A percentile compares a stretch with the other conserved stretches of the same genome.
These are phyloP conservation scores for Calypte anna DNA, from an alignment of 2,113 vertebrate genomes.

Conservation along the genomic window DNA sequence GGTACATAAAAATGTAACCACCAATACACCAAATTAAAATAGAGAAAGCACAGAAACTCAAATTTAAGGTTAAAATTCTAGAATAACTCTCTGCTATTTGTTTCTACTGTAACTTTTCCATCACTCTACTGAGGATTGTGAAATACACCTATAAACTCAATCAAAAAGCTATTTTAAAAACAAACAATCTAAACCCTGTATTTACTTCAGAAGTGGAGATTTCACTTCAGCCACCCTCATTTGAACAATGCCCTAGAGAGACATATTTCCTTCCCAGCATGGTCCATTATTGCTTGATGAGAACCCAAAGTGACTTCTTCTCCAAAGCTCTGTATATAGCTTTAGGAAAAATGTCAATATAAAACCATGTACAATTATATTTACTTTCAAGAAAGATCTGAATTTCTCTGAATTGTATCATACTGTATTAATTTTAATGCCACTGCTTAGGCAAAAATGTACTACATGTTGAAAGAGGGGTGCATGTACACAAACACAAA, in stretches of 20 bases:
- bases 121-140: not conserved
- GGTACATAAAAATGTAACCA: not conserved
- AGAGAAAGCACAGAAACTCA: not conserved
- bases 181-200: not conserved
- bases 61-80: not conserved
- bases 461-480: not conserved
- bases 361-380: not conserved
- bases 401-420: conserved; percentile 50
- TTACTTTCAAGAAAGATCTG: conserved; percentile 15
- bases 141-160: not conserved
- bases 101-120: not conserved
- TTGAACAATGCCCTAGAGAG: not conserved
- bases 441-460: not conserved
- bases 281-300: conserved; percentile 50
- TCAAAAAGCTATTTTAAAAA: not conserved
- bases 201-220: not conserved
- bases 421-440: conserved; percentile 54
- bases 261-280: not conserved
- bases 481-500: conserved; percentile 16
- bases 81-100: not conserved
- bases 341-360: not conserved
- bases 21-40: not conserved
- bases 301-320: conserved; percentile 39
- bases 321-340: not conserved
- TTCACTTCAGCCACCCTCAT: not conserved